phyloP scores from a whole-genome alignment of 1,140 invertebrate species.

The Hetaerina americana region DNA sequence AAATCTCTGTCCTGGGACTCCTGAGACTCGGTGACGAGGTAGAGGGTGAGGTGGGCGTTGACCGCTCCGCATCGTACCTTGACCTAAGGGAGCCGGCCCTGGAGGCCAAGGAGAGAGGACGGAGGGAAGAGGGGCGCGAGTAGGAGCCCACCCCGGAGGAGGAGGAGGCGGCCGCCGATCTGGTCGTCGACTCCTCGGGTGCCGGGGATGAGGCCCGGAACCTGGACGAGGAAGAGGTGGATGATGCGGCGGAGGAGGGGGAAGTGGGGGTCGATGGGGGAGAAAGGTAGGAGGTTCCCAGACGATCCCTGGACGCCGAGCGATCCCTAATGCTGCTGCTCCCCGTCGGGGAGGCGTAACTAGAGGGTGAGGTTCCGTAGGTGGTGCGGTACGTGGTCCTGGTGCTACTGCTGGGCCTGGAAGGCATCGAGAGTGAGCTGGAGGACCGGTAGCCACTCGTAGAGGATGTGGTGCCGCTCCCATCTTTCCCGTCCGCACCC shows the following conservation, averaged over 20 bases:
- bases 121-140: background rate
- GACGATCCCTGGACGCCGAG: background rate
- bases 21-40: constrained; percentile 5
- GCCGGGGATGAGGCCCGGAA: background rate
- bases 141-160: background rate
- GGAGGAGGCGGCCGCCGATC: background rate
- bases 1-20: background rate
- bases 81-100: background rate
- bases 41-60: constrained; percentile 7
- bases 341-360: background rate
- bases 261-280: background rate
- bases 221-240: background rate
- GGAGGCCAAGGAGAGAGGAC: background rate
- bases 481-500: background rate
- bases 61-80: background rate
- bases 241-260: background rate
- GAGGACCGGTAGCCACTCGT: background rate
- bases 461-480: background rate
- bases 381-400: background rate
- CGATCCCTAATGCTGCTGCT: background rate
- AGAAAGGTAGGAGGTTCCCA: background rate
- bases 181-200: background rate
- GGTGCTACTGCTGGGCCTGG: background rate
- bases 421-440: background rate
- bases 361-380: too few species aligned